Base-by-base conservation (phyloP, 2,888 invertebrate species). In the Darwinula stevensoni region DNA sequence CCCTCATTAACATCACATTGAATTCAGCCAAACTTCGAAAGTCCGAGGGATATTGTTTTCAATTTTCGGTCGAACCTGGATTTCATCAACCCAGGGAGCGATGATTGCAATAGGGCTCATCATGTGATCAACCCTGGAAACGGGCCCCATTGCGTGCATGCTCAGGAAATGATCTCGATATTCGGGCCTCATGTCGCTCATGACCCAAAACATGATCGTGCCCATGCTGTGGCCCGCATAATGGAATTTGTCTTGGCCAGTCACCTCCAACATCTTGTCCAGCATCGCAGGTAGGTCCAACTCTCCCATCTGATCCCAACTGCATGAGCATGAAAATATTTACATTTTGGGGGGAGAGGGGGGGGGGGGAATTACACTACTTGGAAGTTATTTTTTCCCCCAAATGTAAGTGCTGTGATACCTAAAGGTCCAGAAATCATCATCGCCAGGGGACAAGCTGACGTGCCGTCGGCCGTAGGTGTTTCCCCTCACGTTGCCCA, bases 161-260 rank as follows among this genome's bases (percentile, higher is more conserved):
- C 22, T n/a, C 22, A 9, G 6, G 22, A 44, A 40, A 35, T 43
- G 43, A 4, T 35, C 36, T 32, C 43, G 44, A 33, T 43, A 45
- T 31, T 46, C 43, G 2, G 45, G 45, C 13, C 37, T 37, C 16
- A 39, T 38, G 11, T 39, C 36, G 32, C 41, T 36, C 40, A 43
- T 39, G 14, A 41, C 39, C 36, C 38, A 42, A 35, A 43, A 43
- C 35, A 40, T 39, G 11, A 43, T 43, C 1, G 44, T 39, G 18
- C 57, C 39, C 43, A 59, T 57, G 16, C 53, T 57, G 39, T 59
- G 57, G 3, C 57, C 58, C 14, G 57, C 42, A 40, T 57, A 59
- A 36, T 47, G 46, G 2, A 59, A 32, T 28, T 48, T 41, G 3
- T 42, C 31, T 15, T 48, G 45, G 6, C 47, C 44, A 2, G 56